These are phyloP conservation scores for Mantis religiosa DNA, from an alignment of 2,888 invertebrate species.

Conservation along the genomic window DNA sequence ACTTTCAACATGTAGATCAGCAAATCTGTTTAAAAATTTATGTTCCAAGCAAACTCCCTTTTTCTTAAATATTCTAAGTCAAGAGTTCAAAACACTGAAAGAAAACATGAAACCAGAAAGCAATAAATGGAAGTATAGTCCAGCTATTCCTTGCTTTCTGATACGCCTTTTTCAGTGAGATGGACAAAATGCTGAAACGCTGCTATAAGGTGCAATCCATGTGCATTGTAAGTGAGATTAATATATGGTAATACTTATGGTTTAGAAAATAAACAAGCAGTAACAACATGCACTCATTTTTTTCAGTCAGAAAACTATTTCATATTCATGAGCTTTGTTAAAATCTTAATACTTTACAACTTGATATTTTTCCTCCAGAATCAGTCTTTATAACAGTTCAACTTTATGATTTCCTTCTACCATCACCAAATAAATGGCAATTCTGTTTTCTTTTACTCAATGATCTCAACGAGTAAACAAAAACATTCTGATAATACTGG, in stretches of 20 bases:
- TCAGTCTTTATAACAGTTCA: neutral
- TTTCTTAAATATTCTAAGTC: neutral
- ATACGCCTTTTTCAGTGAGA: neutral
- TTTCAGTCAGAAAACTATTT: neutral
- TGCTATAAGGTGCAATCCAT: neutral
- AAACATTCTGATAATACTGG: neutral
- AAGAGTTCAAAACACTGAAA: neutral
- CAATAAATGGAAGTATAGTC: neutral
- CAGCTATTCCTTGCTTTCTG: neutral
- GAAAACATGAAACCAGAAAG: neutral
- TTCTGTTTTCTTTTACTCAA: neutral
- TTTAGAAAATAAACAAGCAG: neutral
- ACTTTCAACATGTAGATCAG: neutral
- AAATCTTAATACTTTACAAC: neutral
- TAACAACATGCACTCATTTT: neutral
- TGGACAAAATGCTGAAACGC: neutral
- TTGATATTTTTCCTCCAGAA: neutral
- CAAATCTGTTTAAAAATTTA: neutral
- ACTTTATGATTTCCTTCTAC: neutral
- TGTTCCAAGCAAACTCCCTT: neutral
- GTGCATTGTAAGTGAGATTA: neutral
- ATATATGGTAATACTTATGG: neutral
- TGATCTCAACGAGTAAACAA: neutral
- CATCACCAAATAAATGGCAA: too few species aligned
- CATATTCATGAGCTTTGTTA: neutral